These are phyloP conservation scores for Dione vanillae DNA, from an alignment of 2,888 invertebrate genomes.

Conservation along the genomic window DNA sequence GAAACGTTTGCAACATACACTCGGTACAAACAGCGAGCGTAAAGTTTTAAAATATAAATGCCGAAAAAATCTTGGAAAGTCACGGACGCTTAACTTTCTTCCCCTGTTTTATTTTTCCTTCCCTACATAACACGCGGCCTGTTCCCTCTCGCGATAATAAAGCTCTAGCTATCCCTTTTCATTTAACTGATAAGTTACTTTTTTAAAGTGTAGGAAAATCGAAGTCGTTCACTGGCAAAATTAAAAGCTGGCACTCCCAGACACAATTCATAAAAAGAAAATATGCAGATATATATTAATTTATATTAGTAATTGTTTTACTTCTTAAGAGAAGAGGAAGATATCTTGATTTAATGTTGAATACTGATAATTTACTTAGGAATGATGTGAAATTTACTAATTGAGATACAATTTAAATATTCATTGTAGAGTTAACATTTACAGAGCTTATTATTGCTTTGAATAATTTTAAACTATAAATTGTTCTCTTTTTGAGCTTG, in stretches of 20 bases:
- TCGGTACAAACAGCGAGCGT: constrained; percentile 66
- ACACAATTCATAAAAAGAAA: constrained; percentile 80
- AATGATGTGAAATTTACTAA: constrained; percentile 29
- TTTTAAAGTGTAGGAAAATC: constrained; percentile 82
- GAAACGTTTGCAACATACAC: constrained; percentile 74
- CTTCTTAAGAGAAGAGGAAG: not conserved
- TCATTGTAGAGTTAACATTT: constrained; percentile 32
- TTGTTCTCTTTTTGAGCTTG: no score
- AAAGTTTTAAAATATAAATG: constrained; percentile 82
- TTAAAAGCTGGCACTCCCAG: constrained; percentile 81
- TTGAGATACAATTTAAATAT: constrained; percentile 20
- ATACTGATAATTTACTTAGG: not conserved
- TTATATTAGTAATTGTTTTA: constrained; percentile 38
- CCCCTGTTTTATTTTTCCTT: constrained; percentile 83
- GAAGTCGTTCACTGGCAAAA: constrained; percentile 78
- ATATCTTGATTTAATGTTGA: constrained; percentile 16
- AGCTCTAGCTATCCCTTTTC: constrained; percentile 63
- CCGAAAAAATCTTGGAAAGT: constrained; percentile 83
- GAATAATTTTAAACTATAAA: no score
- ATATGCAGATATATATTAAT: constrained; percentile 60
- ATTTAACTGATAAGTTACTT: constrained; percentile 82
- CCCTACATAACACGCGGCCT: constrained; percentile 72
- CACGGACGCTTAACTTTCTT: constrained; percentile 85
- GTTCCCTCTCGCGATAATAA: constrained; percentile 55
- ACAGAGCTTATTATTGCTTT: not conserved